Base-by-base conservation (phyloP, 2,797 vertebrate species). In the Oceanodroma leucorhoa region DNA sequence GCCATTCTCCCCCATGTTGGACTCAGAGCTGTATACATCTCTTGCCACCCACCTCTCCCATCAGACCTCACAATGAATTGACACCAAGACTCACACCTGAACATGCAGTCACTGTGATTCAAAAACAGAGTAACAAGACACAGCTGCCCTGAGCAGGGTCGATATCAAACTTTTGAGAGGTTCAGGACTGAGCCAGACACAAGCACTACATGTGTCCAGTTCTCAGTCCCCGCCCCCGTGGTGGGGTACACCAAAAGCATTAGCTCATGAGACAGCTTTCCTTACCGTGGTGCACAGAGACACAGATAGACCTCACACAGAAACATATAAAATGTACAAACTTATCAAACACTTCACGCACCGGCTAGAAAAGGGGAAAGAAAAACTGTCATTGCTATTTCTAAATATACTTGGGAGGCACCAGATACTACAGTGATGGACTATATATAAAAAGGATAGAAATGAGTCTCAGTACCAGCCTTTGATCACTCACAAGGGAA, bases 371-470 rank as follows among this genome's bases (percentile, higher is more conserved):
- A 71, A 91, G 43, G 77, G 82, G 55, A 87, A 85, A 89, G 64
- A 65, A 87, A 92, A 75, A n/a, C 45, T 48, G 40, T 60, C 14
- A 12, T 13, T 69, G 26, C 55, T 82, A 46, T 89, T 94, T 93
- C 91, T 91, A 83, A 60, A 94, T 54, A 87, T 87, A 80, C 66
- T 84, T 90, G 80, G 88, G 83, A 84, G 77, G 66, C 77, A 82
- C 85, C 83, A 94, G 84, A 78, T 55, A 92, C 65, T 81, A 60
- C 48, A 83, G 60, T 60, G 79, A 87, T 57, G 61, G 82, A 87
- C 75, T 66, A 94, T 91, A 66, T 10, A 80, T 43, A 50, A 64
- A 13, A 57, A 60, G 91, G 54, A 67, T 0, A 77, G 50, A 85
- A 45, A 66, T 8, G 71, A 91, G 48, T 41, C 62, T 87, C 90